Evolutionary conservation across 2,113 vertebrate species (phyloP).

Genomic region (Podarcis raffonei): DNA sequence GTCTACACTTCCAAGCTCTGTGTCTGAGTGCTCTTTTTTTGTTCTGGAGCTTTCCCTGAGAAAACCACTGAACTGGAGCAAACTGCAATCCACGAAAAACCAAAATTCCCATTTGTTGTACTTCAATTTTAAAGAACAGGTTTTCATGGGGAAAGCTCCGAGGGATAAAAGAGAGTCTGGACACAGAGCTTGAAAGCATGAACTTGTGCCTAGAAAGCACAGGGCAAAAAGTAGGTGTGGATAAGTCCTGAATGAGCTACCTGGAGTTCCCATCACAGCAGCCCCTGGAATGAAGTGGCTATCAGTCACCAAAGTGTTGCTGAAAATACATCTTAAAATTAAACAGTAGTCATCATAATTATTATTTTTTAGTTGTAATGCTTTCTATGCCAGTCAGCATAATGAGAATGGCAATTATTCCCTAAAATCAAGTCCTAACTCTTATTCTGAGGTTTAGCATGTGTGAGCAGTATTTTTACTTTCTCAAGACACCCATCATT

Average conservation of each 20-base stretch:
- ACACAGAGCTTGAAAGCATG: no score
- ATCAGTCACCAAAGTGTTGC: constrained; percentile 31
- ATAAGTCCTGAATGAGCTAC: constrained; percentile 16
- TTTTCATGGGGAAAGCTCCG: no score
- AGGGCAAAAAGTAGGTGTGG: no score
- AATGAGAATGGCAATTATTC: not conserved
- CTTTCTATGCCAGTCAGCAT: not conserved
- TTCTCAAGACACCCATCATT: not conserved
- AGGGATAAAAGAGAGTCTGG: no score
- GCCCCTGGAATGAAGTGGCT: constrained; percentile 28
- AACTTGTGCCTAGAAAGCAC: no score
- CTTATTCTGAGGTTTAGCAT: not conserved
- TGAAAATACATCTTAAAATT: constrained; percentile 55
- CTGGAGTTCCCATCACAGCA: constrained; percentile 40
- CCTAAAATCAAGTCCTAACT: not conserved
- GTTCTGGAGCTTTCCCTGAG: no score
- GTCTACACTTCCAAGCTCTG: no score
- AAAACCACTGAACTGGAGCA: no score
- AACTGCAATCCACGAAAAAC: no score
- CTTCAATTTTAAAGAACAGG: no score
- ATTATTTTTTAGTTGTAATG: fast-evolving
- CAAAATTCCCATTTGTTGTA: no score
- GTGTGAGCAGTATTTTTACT: not conserved
- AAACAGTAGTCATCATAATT: not conserved
- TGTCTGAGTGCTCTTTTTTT: no score